Conservation (phyloP, 2,888 invertebrate genomes). For the Eulithis testata region DNA sequence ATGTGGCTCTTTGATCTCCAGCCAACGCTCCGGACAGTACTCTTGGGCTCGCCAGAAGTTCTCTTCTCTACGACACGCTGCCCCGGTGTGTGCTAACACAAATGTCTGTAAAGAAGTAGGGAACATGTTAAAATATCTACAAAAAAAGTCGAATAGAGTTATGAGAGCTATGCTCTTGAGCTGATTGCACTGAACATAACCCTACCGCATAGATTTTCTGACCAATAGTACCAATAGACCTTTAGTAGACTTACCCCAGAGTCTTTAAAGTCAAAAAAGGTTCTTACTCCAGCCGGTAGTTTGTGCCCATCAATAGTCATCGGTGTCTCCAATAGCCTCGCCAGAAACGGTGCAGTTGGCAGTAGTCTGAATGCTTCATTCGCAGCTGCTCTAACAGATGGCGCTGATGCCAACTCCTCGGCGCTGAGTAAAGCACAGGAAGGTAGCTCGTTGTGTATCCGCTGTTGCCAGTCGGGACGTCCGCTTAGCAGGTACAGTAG, state of each 20-base stretch:
- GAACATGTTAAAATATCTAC: conserved; percentile 32
- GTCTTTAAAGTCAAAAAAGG: no score
- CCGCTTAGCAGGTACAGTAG: conserved; percentile 89
- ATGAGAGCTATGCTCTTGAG: no score
- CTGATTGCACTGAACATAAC: no score
- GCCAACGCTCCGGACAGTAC: conserved; percentile 92
- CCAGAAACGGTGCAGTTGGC: conserved; percentile 92
- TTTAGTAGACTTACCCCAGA: no score
- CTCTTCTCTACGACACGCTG: conserved; percentile 90
- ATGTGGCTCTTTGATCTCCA: conserved; percentile 79
- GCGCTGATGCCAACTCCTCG: conserved; percentile 86
- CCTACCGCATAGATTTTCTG: no score
- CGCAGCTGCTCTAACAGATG: conserved; percentile 91
- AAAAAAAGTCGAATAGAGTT: no score
- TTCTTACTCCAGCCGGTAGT: conserved; percentile 88
- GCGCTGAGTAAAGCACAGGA: conserved; percentile 83
- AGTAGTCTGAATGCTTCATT: conserved; percentile 89
- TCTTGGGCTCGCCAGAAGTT: conserved; percentile 89
- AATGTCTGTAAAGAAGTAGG: conserved; percentile 84
- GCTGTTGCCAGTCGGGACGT: conserved; percentile 86
- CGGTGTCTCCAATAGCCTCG: conserved; percentile 90
- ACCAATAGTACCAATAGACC: no score
- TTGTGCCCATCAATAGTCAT: conserved; percentile 88
- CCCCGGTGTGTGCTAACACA: conserved; percentile 91
- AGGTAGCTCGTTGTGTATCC: conserved; percentile 87